Percentiles rank a stretch among this genome's conserved stretches.
phyloP scores from a whole-genome alignment of 2,797 vertebrate genomes.

The Hippoglossus hippoglossus region DNA sequence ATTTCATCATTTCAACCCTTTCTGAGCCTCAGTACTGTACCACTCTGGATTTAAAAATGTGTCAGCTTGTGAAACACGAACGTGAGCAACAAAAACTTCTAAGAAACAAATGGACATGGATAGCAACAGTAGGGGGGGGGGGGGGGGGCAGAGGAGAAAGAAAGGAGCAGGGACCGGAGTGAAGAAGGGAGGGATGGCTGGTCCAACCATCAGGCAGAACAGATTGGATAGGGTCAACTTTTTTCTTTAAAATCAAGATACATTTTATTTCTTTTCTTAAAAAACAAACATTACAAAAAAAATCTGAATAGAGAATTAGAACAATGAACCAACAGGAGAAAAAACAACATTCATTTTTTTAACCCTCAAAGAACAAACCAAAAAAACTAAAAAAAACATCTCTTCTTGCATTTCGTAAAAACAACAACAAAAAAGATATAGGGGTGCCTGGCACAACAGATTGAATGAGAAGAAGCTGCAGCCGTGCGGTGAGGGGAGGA shows the following conservation, averaged over 20 bases:
- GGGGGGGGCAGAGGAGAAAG: background rate
- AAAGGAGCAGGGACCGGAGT: background rate
- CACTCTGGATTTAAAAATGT: constrained; percentile 20
- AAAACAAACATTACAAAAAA: constrained; percentile 90
- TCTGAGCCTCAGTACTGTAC: constrained; percentile 30
- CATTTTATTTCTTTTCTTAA: constrained; percentile 89
- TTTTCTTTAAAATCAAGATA: constrained; percentile 89
- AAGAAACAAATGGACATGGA: constrained; percentile 32
- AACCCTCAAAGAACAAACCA: constrained; percentile 61
- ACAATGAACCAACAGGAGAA: constrained; percentile 77
- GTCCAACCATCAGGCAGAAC: constrained; percentile 64
- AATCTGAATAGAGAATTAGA: constrained; percentile 85
- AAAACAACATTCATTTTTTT: constrained; percentile 77
- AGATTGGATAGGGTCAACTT: constrained; percentile 74
- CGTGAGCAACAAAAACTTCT: constrained; percentile 14
- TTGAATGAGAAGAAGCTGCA: constrained; percentile 60
- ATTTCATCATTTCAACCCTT: constrained; percentile 16
- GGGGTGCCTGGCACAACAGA: constrained; percentile 83
- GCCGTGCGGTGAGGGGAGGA: constrained; percentile 56
- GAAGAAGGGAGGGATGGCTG: constrained; percentile 20
- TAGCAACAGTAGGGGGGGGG: constrained; percentile 29
- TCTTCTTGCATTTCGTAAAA: constrained; percentile 64
- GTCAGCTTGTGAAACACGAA: constrained; percentile 40
- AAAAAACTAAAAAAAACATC: constrained; percentile 36
- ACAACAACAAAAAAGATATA: constrained; percentile 32